phyloP scores from a whole-genome alignment of 2,888 invertebrate genomes.

The Crepidodera aurea region DNA sequence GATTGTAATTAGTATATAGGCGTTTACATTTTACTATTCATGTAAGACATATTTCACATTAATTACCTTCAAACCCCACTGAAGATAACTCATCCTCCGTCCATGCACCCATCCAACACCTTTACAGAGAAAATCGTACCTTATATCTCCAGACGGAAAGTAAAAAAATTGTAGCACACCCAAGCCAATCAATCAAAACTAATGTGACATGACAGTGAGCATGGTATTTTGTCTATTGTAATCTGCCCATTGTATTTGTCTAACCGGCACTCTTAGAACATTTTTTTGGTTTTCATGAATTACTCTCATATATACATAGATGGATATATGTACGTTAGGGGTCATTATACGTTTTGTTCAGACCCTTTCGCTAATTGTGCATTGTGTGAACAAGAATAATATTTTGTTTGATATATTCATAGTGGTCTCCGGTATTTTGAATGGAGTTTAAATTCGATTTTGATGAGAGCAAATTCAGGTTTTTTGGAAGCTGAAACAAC shows the following conservation, averaged over 20 bases:
- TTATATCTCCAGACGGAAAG: constrained; percentile 47
- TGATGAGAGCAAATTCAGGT: constrained; percentile 25
- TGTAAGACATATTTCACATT: too few relatives aligned
- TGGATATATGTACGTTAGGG: constrained; percentile 37
- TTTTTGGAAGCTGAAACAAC: constrained; percentile 4
- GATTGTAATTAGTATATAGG: too few relatives aligned
- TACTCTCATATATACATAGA: constrained; percentile 37
- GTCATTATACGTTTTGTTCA: constrained; percentile 47
- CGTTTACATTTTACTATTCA: too few relatives aligned
- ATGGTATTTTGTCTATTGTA: constrained; percentile 63
- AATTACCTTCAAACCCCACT: too few relatives aligned
- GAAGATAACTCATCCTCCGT: constrained; percentile 3
- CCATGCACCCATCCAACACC: constrained; percentile 33
- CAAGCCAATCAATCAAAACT: constrained; percentile 60
- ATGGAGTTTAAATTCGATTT: constrained; percentile 28
- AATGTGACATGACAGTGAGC: constrained; percentile 63
- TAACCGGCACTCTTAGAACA: constrained; percentile 54
- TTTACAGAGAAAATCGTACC: constrained; percentile 45
- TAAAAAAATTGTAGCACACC: constrained; percentile 47
- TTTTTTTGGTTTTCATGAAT: constrained; percentile 57
- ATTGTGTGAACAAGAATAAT: constrained; percentile 45
- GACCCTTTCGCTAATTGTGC: constrained; percentile 49
- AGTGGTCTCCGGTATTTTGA: constrained; percentile 9
- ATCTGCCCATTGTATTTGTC: constrained; percentile 60
- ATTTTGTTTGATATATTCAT: constrained; percentile 32